phyloP scores from a whole-genome alignment of 2,113 vertebrate species.

The Theristicus caerulescens region DNA sequence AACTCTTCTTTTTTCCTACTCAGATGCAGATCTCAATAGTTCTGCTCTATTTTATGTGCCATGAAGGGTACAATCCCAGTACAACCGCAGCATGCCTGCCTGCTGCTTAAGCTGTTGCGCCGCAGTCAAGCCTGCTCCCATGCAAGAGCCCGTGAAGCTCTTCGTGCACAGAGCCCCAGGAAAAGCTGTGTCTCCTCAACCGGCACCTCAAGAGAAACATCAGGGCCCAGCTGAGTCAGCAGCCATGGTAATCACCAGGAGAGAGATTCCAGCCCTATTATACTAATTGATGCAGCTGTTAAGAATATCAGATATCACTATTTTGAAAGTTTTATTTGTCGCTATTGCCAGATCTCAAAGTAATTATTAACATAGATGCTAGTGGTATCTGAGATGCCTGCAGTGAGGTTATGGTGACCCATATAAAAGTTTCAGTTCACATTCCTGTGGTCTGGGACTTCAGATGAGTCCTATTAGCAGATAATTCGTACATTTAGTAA shows the following conservation, averaged over 20 bases:
- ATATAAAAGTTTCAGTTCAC: not conserved
- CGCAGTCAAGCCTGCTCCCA: not conserved
- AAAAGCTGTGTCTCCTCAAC: not conserved
- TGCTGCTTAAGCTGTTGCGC: not conserved
- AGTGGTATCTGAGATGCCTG: not conserved
- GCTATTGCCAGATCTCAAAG: not conserved
- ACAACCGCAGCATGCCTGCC: too few relatives aligned
- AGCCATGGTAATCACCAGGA: not conserved
- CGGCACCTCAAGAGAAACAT: not conserved
- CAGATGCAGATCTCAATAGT: not conserved
- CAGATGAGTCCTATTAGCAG: not conserved
- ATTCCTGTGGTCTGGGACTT: conserved; percentile 1
- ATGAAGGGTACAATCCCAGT: not conserved
- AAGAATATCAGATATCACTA: not conserved
- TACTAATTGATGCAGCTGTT: not conserved
- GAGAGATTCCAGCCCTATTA: not conserved
- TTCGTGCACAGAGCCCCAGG: not conserved
- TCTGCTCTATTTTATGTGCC: not conserved
- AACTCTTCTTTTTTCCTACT: not conserved
- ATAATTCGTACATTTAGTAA: not conserved
- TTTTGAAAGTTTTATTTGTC: not conserved
- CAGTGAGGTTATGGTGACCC: not conserved
- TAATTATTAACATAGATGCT: not conserved
- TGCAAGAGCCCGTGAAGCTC: not conserved
- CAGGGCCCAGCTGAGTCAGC: not conserved